Evolutionary conservation across 2,888 invertebrate genomes (phyloP), one percentile per base, ranked within the genome.

Genomic region (Polyploca ridens): DNA sequence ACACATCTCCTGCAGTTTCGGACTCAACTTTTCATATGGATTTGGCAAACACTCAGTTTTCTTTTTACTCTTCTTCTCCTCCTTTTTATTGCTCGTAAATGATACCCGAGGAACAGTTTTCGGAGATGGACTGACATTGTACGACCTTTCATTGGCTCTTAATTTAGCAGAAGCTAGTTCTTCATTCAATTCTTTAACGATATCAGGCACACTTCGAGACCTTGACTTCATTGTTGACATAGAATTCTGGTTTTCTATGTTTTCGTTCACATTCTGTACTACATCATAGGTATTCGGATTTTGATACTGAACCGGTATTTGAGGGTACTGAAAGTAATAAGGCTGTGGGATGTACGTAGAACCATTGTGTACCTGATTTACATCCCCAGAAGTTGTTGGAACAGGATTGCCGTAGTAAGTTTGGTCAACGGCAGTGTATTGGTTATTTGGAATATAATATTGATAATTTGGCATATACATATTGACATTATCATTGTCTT

Each of bases 171-270:
- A 86, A 1, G 82, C 86, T 54, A 96, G 83, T 85, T 97, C 97
- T 72, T 95, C 95, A 84, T 97, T 96, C 69, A 97, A 90, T 76
- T 97, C 96, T 79, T 95, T 95, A 27, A 97, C 94, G 82, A 97
- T 97, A 84, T 97, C 96, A 0, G 97, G 96, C 58, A 97, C 97
- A 86, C 96, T 96, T 74, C 95, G 92, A 0, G 95, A 95, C 71
- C 95, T 88, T 6, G 90, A 94, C 68, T 93, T 94, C 1, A 87
- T 80, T 13, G 82, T 82, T 62, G 82, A 79, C 62, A 71, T 77
- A 4, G 67, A 64, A 27, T 73, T 74, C 62, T 76, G 73, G 63
- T 76, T 81, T 14, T 78, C 81, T 1, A 67, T 66, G 65, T 66
- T 79, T 44, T 82, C 83, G 65, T 66, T 79, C 46, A 81, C 83